Percentiles rank a stretch among this genome's conserved stretches.
These are phyloP conservation scores for Drosophila busckii DNA, from an alignment of 1,140 invertebrate species.

Conservation along the genomic window DNA sequence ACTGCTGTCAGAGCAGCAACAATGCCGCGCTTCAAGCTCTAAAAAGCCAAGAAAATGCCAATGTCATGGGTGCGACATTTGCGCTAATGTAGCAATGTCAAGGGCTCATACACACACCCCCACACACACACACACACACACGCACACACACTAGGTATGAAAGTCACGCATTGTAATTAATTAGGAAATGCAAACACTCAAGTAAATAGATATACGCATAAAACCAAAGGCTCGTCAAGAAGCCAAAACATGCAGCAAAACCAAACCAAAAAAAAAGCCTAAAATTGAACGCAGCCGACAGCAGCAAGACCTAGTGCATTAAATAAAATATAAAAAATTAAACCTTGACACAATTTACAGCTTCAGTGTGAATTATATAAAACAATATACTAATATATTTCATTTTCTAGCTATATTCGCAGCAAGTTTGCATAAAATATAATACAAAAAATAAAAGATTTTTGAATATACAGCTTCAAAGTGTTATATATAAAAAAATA, in stretches of 20 bases:
- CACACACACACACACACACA: conserved; percentile 9
- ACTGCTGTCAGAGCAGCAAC: conserved; percentile 40
- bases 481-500: no score
- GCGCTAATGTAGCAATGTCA: conserved; percentile 3
- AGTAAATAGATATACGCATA: conserved; percentile 41
- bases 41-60: background rate
- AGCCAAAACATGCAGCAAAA: conserved; percentile 20
- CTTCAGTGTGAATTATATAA: no score
- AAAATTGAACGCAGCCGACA: no score
- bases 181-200: conserved; percentile 67
- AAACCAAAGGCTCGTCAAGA: conserved; percentile 39
- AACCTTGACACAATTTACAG: no score
- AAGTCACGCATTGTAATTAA: conserved; percentile 70
- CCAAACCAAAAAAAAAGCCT: conserved; percentile 3
- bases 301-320: no score
- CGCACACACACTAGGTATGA: conserved; percentile 49
- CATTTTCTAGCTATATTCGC: no score
- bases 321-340: no score
- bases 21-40: background rate
- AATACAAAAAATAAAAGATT: no score
- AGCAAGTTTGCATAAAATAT: no score
- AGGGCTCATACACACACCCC: background rate
- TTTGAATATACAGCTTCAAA: no score
- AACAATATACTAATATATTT: no score
- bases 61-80: conserved; percentile 36